Base-by-base conservation (phyloP, 2,888 invertebrate genomes). In the Beris morrisii region DNA sequence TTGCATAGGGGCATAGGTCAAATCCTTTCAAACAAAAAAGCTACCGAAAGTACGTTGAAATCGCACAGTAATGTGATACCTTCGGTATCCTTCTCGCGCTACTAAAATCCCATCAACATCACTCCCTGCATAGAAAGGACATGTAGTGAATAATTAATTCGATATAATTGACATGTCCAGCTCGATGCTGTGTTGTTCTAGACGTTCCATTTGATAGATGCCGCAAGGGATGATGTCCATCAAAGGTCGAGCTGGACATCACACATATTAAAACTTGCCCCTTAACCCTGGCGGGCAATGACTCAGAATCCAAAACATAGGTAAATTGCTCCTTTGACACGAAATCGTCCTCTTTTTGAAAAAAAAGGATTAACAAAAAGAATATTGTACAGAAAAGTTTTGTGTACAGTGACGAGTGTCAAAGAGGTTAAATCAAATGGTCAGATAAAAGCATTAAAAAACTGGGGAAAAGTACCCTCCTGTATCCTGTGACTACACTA, bases 391-490 rank as follows among this genome's bases (percentile, higher is more conserved):
- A 52, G 22, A 52, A 61, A 61, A 61, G 50, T 61, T 61, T 32
- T 61, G 52, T 61, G 38, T 61, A 52, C 50, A 61, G 30, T 13
- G 50, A 38, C 38, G 52, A 61, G 50, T 61, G 52, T 52, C 69
- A 71, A 71, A 71, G 71, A 69, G 68, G 69, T 71, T 69, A 69
- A 71, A 70, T 72, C 61, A 71, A 71, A 69, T 72, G 72, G 71
- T 72, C 72, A 72, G 70, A 71, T 70, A 69, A 70, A 69, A 46
- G 45, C 38, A 61, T 15, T 61, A 52, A 52, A 48, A 13, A 61
- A 15, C 13, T n/a, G 13, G 38, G 22, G 1, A 22, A 22, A 22
- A 22, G 22, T 22, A 22, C 22, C 22, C 22, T 22, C 22, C 22
- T 22, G 22, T 22, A 22, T 22, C 22, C 22, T 22, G 22, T 22